Percentiles rank a stretch among this genome's conserved stretches.
Evolutionary conservation across 2,113 vertebrate species (phyloP).

Genomic region (Pantherophis guttatus): DNA sequence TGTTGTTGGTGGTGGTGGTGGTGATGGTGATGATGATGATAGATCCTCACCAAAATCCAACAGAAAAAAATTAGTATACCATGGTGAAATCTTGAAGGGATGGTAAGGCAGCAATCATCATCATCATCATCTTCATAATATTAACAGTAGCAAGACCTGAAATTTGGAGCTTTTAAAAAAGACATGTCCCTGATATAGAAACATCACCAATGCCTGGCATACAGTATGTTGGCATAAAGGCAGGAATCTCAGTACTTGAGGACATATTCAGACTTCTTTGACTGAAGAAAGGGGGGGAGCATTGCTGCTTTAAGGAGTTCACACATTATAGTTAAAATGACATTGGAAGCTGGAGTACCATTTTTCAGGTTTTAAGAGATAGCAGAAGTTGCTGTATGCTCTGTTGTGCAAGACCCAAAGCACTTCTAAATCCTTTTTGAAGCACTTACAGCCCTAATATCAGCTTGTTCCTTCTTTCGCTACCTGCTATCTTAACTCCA

Average conservation of each 20-base stretch:
- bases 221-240: background rate
- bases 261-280: background rate
- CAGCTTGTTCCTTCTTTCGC: background rate
- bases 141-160: background rate
- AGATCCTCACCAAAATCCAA: background rate
- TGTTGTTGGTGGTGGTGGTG: background rate
- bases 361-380: background rate
- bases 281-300: no score
- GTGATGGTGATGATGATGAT: background rate
- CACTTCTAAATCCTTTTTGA: background rate
- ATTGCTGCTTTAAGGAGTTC: background rate
- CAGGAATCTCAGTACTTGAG: background rate
- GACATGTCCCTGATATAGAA: background rate
- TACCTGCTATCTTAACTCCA: background rate
- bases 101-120: background rate
- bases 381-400: background rate
- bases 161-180: background rate
- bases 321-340: background rate
- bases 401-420: background rate
- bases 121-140: background rate
- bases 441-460: background rate
- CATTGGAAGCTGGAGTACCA: background rate
- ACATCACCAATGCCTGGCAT: background rate
- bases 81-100: background rate
- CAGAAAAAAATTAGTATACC: background rate